phyloP scores from a whole-genome alignment of 2,113 vertebrate genomes.

The Azemiops feae region DNA sequence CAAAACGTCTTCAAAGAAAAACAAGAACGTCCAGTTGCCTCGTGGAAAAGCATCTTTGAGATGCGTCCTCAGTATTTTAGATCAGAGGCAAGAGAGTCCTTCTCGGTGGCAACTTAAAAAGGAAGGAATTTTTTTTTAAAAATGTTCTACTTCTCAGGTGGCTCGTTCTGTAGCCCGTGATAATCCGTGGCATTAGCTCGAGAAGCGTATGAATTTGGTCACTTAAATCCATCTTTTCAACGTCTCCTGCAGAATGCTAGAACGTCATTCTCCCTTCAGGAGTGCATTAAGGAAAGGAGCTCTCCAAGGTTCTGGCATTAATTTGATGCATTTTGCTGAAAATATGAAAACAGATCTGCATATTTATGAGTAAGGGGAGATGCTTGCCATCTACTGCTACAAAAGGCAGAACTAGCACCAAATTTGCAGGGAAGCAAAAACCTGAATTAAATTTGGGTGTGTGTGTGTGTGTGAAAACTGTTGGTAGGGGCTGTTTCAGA shows the following conservation, averaged over 20 bases:
- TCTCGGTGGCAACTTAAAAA: background rate
- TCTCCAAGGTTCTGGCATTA: background rate
- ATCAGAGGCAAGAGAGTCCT: background rate
- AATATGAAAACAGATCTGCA: background rate
- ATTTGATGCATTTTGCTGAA: background rate
- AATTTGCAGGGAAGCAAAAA: background rate
- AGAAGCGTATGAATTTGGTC: background rate
- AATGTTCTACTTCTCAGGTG: background rate
- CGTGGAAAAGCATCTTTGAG: too few species aligned
- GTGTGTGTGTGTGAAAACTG: background rate
- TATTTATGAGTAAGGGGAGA: background rate
- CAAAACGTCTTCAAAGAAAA: too few species aligned
- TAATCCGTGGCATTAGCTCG: background rate
- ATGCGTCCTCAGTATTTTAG: background rate
- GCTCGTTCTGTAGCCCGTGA: background rate
- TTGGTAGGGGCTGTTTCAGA: background rate
- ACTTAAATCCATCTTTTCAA: background rate
- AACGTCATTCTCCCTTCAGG: too few species aligned
- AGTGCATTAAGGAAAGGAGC: background rate
- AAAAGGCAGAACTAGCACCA: background rate
- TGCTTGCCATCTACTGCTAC: too few species aligned
- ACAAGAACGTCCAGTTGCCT: too few species aligned
- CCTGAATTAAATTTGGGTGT: background rate
- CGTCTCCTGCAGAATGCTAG: background rate
- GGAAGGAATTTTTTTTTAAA: background rate